Evolutionary conservation across 2,888 invertebrate genomes (phyloP).

Genomic region (Chrysotoxum bicinctum): DNA sequence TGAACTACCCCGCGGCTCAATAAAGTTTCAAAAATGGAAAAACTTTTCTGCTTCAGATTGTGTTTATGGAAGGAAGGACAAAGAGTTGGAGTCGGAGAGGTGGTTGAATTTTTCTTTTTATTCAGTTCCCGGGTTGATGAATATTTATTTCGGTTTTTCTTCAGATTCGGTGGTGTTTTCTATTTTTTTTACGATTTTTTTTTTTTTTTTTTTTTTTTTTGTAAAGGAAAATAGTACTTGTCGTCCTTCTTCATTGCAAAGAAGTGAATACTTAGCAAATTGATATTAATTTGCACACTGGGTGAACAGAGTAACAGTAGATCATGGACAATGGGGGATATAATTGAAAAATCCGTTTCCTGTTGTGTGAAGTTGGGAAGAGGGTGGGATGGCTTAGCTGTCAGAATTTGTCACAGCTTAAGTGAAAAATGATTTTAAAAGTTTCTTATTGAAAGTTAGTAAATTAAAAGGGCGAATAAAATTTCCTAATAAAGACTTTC

Average conservation of each 20-base stretch:
- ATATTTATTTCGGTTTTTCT: constrained; percentile 67
- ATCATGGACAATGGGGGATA: constrained; percentile 55
- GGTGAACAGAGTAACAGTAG: constrained; percentile 47
- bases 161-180: constrained; percentile 23
- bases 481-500: neutral
- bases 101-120: constrained; percentile 48
- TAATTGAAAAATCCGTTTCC: constrained; percentile 65
- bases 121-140: constrained; percentile 61
- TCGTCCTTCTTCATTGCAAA: constrained; percentile 53
- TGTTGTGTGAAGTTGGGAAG: constrained; percentile 7
- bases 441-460: constrained; percentile 5
- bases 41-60: constrained; percentile 63
- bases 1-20: constrained; percentile 69
- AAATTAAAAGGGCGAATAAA: neutral
- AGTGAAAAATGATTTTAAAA: constrained; percentile 58
- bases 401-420: constrained; percentile 64
- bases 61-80: constrained; percentile 17
- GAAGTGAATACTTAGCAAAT: constrained; percentile 77
- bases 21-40: constrained; percentile 71
- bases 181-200: neutral
- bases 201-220: neutral
- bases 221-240: constrained; percentile 3
- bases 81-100: no score
- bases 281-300: constrained; percentile 79
- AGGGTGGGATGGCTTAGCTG: constrained; percentile 9